A percentile compares a stretch with the other conserved stretches of the same genome.
These are phyloP conservation scores for Tiliacea citrago DNA, from an alignment of 2,888 invertebrate genomes.

Conservation along the genomic window DNA sequence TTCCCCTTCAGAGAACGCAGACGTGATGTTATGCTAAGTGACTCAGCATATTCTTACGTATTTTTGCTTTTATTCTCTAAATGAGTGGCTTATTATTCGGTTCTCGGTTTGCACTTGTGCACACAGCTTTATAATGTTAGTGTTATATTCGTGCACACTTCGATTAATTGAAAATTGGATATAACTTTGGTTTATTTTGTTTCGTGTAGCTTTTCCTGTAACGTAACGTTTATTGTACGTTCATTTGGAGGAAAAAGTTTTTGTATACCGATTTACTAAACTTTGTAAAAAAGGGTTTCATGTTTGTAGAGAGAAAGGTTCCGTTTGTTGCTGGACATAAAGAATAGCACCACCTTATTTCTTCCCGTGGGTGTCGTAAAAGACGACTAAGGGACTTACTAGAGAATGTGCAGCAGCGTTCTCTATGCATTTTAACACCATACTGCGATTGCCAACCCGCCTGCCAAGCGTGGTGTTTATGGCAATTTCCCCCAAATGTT, in stretches of 20 bases:
- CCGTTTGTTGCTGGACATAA: too few species aligned
- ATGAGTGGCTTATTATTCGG: neutral
- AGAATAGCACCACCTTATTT: too few species aligned
- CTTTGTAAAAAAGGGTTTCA: neutral
- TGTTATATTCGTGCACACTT: conserved; percentile 67
- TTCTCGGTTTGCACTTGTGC: conserved; percentile 33
- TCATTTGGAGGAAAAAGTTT: conserved; percentile 26
- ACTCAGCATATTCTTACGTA: too few species aligned
- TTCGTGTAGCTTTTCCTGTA: conserved; percentile 41
- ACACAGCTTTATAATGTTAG: conserved; percentile 64
- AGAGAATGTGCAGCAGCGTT: too few species aligned
- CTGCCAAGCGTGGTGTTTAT: too few species aligned
- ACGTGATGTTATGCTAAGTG: neutral
- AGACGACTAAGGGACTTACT: too few species aligned
- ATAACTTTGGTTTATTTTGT: conserved; percentile 50
- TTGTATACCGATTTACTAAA: neutral
- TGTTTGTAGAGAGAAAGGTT: neutral
- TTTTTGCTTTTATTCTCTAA: too few species aligned
- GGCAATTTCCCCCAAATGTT: too few species aligned
- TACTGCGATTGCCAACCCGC: too few species aligned
- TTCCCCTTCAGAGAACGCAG: too few species aligned
- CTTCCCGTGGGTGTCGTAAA: too few species aligned
- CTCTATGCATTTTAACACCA: too few species aligned
- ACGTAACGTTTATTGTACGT: conserved; percentile 29
- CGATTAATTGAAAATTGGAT: conserved; percentile 68